These are phyloP conservation scores for Typhlichthys eigenmanni DNA, from an alignment of 2,797 vertebrate species.

Conservation along the genomic window DNA sequence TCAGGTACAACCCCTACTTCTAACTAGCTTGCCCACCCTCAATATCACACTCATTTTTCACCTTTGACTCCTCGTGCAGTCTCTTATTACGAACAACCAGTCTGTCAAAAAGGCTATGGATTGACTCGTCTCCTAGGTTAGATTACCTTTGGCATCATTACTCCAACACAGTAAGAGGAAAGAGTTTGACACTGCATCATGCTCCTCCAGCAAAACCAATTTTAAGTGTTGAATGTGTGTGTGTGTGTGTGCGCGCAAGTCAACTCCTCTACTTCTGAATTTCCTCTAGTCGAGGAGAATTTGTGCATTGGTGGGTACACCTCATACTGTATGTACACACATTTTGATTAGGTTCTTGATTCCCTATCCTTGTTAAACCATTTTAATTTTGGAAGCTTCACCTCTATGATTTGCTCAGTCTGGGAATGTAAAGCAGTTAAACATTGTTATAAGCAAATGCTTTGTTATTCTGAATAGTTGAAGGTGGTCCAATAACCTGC, in stretches of 20 bases:
- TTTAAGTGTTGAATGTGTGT: slow-evolving; percentile 12
- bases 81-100: slow-evolving; percentile 73
- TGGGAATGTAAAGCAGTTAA: too few relatives aligned
- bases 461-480: too few relatives aligned
- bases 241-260: slow-evolving; percentile 2
- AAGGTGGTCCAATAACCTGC: too few relatives aligned
- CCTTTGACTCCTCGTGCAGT: slow-evolving; percentile 76
- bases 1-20: slow-evolving; percentile 21
- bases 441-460: too few relatives aligned
- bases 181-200: slow-evolving; percentile 22
- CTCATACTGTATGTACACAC: too few relatives aligned
- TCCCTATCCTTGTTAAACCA: too few relatives aligned
- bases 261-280: not conserved
- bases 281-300: not conserved
- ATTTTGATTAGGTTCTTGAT: too few relatives aligned
- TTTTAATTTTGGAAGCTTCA: not conserved
- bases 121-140: slow-evolving; percentile 68
- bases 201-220: slow-evolving; percentile 40
- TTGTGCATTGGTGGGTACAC: not conserved
- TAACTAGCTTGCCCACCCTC: slow-evolving; percentile 51
- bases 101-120: slow-evolving; percentile 75
- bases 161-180: slow-evolving; percentile 34
- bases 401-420: too few relatives aligned
- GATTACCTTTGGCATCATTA: slow-evolving; percentile 72
- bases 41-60: slow-evolving; percentile 79